A percentile compares a stretch with the other conserved stretches of the same genome.
Evolutionary conservation across 30 jellyfish, hydroid and myxozoan genomes (phyloP).

Genomic region (Phacellophora camtschatica): DNA sequence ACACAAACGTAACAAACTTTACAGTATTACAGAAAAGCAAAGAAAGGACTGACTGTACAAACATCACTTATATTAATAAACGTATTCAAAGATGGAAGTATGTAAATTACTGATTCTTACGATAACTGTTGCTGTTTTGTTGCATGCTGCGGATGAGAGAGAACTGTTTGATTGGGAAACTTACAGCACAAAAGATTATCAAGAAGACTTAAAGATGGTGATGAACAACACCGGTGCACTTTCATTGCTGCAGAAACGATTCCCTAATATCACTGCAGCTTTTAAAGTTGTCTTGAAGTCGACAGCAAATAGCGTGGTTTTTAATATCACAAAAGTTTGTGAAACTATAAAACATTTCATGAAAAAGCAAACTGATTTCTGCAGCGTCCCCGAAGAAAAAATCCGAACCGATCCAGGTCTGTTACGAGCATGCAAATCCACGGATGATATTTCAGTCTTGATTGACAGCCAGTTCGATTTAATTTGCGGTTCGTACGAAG

Average conservation of each 20-base stretch:
- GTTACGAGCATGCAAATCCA: neutral
- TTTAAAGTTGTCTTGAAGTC: neutral
- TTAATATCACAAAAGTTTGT: neutral
- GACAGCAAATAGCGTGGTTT: neutral
- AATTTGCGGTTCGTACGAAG: neutral
- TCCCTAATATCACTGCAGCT: neutral
- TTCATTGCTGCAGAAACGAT: neutral
- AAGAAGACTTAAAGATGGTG: neutral
- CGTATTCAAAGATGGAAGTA: too few relatives aligned
- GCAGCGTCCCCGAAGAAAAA: neutral
- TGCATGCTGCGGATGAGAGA: too few relatives aligned
- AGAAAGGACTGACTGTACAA: too few relatives aligned
- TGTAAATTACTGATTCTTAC: too few relatives aligned
- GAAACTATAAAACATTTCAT: neutral
- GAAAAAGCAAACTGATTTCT: neutral
- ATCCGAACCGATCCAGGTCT: neutral
- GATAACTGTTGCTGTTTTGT: too few relatives aligned
- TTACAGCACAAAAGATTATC: neutral
- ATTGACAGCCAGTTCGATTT: neutral
- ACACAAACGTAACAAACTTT: too few relatives aligned
- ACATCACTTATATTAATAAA: too few relatives aligned
- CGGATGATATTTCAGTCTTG: neutral
- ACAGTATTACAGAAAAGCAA: too few relatives aligned
- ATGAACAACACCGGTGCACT: neutral
- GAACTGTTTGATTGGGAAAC: neutral